Evolutionary conservation across 2,113 vertebrate genomes (phyloP).

Genomic region (Struthidea cinerea): DNA sequence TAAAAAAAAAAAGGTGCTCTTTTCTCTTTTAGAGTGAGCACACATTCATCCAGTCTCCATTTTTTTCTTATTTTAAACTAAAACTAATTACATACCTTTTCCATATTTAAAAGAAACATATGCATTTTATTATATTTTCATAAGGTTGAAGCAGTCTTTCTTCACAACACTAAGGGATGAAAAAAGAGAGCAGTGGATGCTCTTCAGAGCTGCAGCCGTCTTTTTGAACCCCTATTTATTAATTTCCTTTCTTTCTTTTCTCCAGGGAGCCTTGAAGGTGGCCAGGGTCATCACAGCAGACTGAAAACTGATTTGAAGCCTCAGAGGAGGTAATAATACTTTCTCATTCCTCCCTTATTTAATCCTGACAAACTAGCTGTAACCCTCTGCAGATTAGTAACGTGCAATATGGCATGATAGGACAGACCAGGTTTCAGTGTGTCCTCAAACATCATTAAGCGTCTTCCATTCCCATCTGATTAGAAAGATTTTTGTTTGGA

Average conservation of each 20-base stretch:
- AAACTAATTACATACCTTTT: slow-evolving; percentile 33
- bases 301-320: slow-evolving; percentile 53
- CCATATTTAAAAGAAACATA: neutral
- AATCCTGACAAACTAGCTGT: slow-evolving; percentile 18
- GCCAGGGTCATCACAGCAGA: neutral
- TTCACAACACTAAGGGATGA: neutral
- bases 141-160: slow-evolving; percentile 34
- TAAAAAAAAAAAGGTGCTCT: neutral
- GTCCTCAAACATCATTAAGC: slow-evolving; percentile 4
- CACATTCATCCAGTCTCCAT: neutral
- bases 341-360: slow-evolving; percentile 19
- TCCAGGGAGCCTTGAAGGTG: slow-evolving; percentile 9
- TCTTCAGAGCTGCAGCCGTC: slow-evolving; percentile 6
- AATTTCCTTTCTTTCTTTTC: slow-evolving; percentile 37
- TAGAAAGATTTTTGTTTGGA: neutral
- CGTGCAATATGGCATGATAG: neutral
- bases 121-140: slow-evolving; percentile 54
- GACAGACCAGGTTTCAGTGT: neutral
- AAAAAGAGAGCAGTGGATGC: neutral
- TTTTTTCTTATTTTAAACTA: neutral
- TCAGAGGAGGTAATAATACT: slow-evolving; percentile 23
- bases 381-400: neutral
- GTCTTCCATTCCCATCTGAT: neutral
- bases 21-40: neutral
- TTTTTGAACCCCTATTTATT: slow-evolving; percentile 20